Conservation (phyloP, 1,140 invertebrate genomes). For the Calephelis virginiensis region DNA sequence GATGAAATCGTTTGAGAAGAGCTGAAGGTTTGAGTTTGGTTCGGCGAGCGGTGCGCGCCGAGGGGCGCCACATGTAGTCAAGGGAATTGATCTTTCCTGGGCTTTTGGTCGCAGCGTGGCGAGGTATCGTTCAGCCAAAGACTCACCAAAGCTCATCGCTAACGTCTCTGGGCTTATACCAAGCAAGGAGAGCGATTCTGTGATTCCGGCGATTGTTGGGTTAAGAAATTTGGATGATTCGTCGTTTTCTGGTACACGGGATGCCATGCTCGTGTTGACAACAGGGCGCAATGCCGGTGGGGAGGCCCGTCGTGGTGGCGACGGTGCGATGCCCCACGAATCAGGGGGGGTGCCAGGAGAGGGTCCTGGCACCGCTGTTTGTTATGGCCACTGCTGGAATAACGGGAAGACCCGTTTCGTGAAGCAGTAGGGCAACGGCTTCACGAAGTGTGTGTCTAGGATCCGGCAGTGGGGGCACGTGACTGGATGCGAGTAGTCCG, state of each 20-base stretch:
- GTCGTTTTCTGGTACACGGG: constrained; percentile 45
- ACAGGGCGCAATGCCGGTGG: constrained; percentile 73
- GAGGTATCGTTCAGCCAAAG: constrained; percentile 62
- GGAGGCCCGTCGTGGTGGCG: constrained; percentile 64
- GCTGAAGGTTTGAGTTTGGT: constrained; percentile 72
- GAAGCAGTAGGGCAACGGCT: constrained; percentile 90
- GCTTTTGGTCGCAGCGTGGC: constrained; percentile 54
- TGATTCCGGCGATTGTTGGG: constrained; percentile 59
- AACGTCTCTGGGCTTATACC: constrained; percentile 64
- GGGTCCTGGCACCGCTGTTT: constrained; percentile 82
- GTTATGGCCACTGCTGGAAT: constrained; percentile 91
- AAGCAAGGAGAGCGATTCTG: constrained; percentile 68
- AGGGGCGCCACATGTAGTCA: constrained; percentile 47
- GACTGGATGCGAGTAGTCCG: constrained; percentile 95
- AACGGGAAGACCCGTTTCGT: constrained; percentile 84
- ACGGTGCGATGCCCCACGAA: constrained; percentile 53
- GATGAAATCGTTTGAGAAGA: constrained; percentile 80
- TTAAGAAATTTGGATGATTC: constrained; percentile 50
- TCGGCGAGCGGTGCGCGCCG: constrained; percentile 44
- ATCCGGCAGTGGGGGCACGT: constrained; percentile 94
- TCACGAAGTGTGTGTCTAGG: constrained; percentile 96
- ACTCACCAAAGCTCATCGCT: constrained; percentile 67
- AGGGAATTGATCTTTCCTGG: constrained; percentile 37
- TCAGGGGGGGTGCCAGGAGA: constrained; percentile 69
- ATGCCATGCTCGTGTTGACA: constrained; percentile 74